A percentile compares a stretch with the other conserved stretches of the same genome.
These are phyloP conservation scores for Sternotherus odoratus DNA, from an alignment of 2,797 vertebrate species.

Conservation along the genomic window DNA sequence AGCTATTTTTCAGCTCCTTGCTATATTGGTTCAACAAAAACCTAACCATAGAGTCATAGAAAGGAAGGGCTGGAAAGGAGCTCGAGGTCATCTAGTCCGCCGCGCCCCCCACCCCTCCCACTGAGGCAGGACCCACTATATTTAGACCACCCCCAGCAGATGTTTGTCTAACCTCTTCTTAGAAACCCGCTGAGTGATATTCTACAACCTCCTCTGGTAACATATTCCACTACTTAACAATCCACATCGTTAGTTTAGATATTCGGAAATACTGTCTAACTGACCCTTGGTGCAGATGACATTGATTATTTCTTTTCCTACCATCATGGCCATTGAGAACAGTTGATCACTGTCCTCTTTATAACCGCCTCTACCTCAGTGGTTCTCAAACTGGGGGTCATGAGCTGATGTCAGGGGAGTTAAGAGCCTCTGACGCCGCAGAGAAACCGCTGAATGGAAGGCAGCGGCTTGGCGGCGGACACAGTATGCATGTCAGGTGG, in stretches of 20 bases:
- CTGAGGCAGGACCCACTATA: background rate
- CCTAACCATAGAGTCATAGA: background rate
- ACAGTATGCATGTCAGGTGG: no score
- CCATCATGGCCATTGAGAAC: background rate
- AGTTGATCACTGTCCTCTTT: no score
- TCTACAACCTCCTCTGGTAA: background rate
- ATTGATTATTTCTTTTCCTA: background rate
- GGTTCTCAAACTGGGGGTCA: no score
- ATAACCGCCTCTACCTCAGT: background rate
- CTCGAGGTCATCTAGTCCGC: background rate
- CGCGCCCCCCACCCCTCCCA: no score
- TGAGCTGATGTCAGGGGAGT: no score
- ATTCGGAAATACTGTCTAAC: no score
- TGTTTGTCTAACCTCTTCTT: constrained; percentile 33
- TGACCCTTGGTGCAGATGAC: background rate
- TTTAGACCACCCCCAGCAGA: background rate
- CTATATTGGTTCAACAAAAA: background rate
- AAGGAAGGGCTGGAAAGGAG: background rate
- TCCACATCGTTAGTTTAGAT: no score
- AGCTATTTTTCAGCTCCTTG: background rate
- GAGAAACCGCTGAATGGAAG: no score
- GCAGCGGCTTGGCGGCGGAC: no score
- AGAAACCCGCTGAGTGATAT: background rate
- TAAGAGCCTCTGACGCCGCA: no score
- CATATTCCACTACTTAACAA: background rate